Evolutionary conservation across 2,888 invertebrate genomes (phyloP).

Genomic region (Clostera curtula): DNA sequence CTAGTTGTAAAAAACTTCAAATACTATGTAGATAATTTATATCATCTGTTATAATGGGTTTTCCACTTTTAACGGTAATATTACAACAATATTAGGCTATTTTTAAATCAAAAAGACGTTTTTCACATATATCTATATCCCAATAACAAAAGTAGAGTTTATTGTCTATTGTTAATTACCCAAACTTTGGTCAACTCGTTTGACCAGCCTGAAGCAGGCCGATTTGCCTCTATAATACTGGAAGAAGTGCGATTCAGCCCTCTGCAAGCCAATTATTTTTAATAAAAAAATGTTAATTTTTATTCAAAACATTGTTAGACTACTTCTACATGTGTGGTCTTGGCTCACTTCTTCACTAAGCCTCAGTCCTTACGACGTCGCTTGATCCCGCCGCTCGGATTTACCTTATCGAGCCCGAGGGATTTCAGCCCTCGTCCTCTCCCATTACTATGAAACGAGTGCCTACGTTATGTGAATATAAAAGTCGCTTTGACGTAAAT

Average conservation of each 20-base stretch:
- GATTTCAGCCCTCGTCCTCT: constrained; percentile 36
- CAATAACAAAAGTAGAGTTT: too few relatives aligned
- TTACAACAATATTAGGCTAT: constrained; percentile 1
- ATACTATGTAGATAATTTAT: constrained; percentile 19
- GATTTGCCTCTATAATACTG: too few relatives aligned
- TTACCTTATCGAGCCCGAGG: constrained; percentile 62
- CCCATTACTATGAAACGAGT: constrained; percentile 20
- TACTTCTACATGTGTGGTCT: constrained; percentile 62
- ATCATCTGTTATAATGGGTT: constrained; percentile 16
- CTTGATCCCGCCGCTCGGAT: constrained; percentile 48
- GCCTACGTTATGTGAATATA: constrained; percentile 43
- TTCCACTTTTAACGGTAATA: constrained; percentile 12
- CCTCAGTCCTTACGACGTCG: constrained; percentile 43
- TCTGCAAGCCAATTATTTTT: too few relatives aligned
- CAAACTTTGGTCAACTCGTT: too few relatives aligned
- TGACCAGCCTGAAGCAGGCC: too few relatives aligned
- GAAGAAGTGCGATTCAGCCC: too few relatives aligned
- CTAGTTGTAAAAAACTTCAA: constrained; percentile 23
- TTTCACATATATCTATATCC: too few relatives aligned
- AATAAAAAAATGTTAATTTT: too few relatives aligned
- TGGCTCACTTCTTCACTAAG: constrained; percentile 42
- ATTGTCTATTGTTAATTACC: too few relatives aligned
- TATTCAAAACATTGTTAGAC: too few relatives aligned
- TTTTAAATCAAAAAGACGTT: too few relatives aligned
- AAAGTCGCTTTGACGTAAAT: constrained; percentile 45